Evolutionary conservation across 2,888 invertebrate species (phyloP).

Genomic region (Sarcophaga variegata): DNA sequence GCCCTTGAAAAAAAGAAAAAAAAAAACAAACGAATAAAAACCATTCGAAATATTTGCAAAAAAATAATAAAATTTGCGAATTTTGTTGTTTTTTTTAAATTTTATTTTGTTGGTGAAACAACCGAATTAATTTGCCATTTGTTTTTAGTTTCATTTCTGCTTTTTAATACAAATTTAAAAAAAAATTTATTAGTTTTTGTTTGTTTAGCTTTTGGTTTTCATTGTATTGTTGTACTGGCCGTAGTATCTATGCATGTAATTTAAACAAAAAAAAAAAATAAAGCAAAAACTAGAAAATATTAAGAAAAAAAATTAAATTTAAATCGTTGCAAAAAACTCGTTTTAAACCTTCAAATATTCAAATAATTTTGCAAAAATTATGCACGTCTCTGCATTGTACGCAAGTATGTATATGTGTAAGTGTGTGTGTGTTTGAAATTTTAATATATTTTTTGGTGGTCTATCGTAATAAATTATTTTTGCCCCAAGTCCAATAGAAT

Average conservation of each 20-base stretch:
- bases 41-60: slow-evolving; percentile 60
- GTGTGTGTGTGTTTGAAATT: neutral
- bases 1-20: slow-evolving; percentile 59
- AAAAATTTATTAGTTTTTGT: slow-evolving; percentile 29
- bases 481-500: slow-evolving; percentile 65
- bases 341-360: slow-evolving; percentile 76
- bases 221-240: slow-evolving; percentile 16
- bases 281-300: slow-evolving; percentile 13
- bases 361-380: slow-evolving; percentile 78
- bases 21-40: neutral
- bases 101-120: slow-evolving; percentile 38
- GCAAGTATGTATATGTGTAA: no score
- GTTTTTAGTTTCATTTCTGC: slow-evolving; percentile 28
- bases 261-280: slow-evolving; percentile 61
- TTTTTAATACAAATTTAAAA: neutral
- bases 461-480: slow-evolving; percentile 69
- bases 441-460: slow-evolving; percentile 43
- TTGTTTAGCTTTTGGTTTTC: slow-evolving; percentile 41
- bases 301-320: neutral
- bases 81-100: slow-evolving; percentile 4
- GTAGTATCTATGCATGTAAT: slow-evolving; percentile 75
- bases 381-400: slow-evolving; percentile 69
- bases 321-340: slow-evolving; percentile 53
- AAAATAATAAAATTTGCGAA: slow-evolving; percentile 43
- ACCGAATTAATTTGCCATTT: slow-evolving; percentile 66